These are phyloP conservation scores for Gari tellinella DNA, from an alignment of 2,888 invertebrate species.

Conservation along the genomic window DNA sequence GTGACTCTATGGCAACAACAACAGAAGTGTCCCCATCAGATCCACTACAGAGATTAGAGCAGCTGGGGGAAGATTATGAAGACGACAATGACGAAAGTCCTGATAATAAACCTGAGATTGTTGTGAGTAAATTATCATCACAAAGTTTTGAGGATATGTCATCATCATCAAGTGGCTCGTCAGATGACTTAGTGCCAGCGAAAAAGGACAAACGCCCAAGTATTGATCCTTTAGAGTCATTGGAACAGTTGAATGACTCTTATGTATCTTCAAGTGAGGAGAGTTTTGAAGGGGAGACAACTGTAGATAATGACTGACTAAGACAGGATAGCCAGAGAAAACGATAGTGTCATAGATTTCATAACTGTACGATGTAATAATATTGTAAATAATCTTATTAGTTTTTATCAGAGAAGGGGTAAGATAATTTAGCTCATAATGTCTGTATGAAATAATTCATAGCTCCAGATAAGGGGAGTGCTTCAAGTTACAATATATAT, in stretches of 20 bases:
- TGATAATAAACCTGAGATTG: background rate
- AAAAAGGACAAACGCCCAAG: conserved; percentile 66
- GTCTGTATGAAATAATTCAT: too few relatives aligned
- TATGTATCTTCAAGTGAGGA: conserved; percentile 72
- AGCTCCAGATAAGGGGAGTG: too few relatives aligned
- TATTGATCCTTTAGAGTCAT: conserved; percentile 71
- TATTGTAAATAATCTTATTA: too few relatives aligned
- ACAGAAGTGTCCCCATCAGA: conserved; percentile 70
- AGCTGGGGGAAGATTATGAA: conserved; percentile 34
- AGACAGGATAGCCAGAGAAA: conserved; percentile 3
- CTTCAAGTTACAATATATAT: too few relatives aligned
- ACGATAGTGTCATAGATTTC: background rate
- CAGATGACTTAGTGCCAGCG: conserved; percentile 52
- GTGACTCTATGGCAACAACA: conserved; percentile 61
- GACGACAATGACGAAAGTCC: conserved; percentile 22
- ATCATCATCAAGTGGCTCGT: conserved; percentile 60
- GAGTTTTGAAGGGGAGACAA: conserved; percentile 66
- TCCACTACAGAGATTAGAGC: conserved; percentile 59
- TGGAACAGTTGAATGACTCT: conserved; percentile 68
- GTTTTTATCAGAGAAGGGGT: too few relatives aligned
- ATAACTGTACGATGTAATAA: too few relatives aligned
- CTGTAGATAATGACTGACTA: conserved; percentile 22
- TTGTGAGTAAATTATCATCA: background rate
- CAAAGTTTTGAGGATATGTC: conserved; percentile 46
- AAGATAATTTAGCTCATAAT: too few relatives aligned